Conservation (phyloP, 2,888 invertebrate species). For the Saturnia japonica region DNA sequence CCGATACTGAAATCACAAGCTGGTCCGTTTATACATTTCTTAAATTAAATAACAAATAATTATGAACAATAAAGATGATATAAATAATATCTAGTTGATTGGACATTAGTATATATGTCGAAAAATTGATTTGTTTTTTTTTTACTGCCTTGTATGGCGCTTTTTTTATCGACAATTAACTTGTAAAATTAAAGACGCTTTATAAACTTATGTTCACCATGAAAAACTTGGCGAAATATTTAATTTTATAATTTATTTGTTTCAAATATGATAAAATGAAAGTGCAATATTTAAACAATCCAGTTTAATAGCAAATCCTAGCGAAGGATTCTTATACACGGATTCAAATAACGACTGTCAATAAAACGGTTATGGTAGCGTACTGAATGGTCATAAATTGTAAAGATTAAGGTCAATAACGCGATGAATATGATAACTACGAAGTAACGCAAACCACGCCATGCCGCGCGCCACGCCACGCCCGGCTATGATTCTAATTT, state of each 20-base stretch:
- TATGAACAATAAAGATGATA: no score
- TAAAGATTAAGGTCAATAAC: constrained; percentile 77
- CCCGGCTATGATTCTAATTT: neutral
- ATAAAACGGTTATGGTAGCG: constrained; percentile 75
- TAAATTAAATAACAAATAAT: no score
- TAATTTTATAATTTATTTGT: neutral
- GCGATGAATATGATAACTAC: constrained; percentile 72
- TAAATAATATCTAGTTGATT: no score
- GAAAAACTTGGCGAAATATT: no score
- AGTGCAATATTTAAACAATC: constrained; percentile 35
- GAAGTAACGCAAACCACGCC: constrained; percentile 41
- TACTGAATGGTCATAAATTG: constrained; percentile 75
- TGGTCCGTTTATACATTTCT: no score
- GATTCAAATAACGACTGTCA: constrained; percentile 69
- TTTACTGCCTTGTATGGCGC: neutral
- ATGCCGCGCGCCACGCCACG: neutral
- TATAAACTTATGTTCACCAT: neutral
- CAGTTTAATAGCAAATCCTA: constrained; percentile 44
- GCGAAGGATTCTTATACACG: constrained; percentile 56
- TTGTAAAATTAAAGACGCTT: neutral
- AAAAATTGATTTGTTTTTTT: neutral
- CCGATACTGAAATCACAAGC: no score
- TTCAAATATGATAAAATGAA: neutral
- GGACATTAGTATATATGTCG: neutral
- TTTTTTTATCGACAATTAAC: neutral